These are phyloP conservation scores for Sylvia atricapilla DNA, from an alignment of 2,113 vertebrate genomes.

Conservation along the genomic window DNA sequence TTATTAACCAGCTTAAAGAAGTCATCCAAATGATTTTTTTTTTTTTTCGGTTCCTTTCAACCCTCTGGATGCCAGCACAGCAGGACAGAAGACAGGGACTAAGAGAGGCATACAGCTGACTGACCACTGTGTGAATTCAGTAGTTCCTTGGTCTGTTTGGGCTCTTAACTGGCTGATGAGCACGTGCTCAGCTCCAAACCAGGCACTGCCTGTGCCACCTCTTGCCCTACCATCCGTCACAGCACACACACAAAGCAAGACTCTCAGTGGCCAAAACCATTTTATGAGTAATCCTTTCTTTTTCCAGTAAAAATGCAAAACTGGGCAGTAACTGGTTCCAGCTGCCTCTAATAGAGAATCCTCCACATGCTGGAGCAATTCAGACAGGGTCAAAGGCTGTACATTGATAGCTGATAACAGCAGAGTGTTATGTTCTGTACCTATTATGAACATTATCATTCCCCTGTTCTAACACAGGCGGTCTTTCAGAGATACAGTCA, in stretches of 20 bases:
- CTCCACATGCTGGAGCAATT: not conserved
- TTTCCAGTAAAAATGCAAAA: not conserved
- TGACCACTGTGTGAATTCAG: not conserved
- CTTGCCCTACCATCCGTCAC: not conserved
- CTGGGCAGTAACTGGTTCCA: not conserved
- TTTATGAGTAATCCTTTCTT: not conserved
- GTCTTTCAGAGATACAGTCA: not conserved
- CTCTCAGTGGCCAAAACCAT: not conserved
- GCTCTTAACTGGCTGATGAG: not conserved
- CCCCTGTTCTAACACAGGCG: not conserved
- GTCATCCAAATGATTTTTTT: not conserved
- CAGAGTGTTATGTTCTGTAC: not conserved
- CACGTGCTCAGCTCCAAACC: not conserved
- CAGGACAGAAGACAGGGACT: not conserved
- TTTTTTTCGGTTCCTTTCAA: not conserved
- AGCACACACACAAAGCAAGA: not conserved
- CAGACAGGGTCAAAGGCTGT: not conserved
- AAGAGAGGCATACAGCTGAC: not conserved
- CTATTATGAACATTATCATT: not conserved
- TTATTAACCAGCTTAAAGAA: not conserved
- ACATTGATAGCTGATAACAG: not conserved
- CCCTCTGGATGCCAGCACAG: not conserved
- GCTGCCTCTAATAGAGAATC: not conserved
- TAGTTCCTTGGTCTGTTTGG: not conserved
- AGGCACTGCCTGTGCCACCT: not conserved